Evolutionary conservation across 92 coral and sea anemone species (phyloP).

Genomic region (Bergia sp.): DNA sequence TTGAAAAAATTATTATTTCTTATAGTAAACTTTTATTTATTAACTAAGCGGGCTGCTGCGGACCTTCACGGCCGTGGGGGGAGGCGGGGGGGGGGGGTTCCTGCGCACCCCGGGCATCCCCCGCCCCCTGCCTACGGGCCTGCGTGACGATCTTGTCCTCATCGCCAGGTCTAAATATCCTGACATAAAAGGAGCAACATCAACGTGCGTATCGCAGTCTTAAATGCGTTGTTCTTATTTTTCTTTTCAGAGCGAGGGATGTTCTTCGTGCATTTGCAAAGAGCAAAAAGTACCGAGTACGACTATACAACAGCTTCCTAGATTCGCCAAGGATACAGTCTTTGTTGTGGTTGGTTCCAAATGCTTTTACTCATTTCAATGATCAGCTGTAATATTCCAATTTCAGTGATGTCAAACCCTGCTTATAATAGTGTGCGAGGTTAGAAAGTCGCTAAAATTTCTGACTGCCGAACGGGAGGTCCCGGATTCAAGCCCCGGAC

Average conservation of each 20-base stretch:
- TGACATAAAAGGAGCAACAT: background rate
- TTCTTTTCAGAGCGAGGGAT: constrained; percentile 69
- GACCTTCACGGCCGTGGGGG: no score
- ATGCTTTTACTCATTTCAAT: background rate
- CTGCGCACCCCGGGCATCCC: background rate
- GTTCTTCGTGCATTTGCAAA: constrained; percentile 70
- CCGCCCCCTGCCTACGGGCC: no score
- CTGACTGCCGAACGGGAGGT: no score
- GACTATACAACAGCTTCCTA: constrained; percentile 71
- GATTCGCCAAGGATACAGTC: constrained; percentile 70
- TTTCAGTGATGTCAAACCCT: no score
- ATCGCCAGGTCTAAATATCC: background rate
- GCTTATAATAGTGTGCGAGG: no score
- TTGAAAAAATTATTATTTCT: no score
- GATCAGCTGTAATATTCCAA: background rate
- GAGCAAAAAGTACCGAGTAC: constrained; percentile 70
- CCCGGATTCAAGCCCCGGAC: no score
- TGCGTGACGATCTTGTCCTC: no score
- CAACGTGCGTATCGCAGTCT: background rate
- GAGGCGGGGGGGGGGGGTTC: background rate
- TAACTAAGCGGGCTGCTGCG: no score
- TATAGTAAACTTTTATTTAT: no score
- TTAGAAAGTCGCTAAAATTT: no score
- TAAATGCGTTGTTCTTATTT: background rate
- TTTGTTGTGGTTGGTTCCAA: constrained; percentile 71